These are phyloP conservation scores for Cololabis saira DNA, from an alignment of 2,113 vertebrate genomes.

Conservation along the genomic window DNA sequence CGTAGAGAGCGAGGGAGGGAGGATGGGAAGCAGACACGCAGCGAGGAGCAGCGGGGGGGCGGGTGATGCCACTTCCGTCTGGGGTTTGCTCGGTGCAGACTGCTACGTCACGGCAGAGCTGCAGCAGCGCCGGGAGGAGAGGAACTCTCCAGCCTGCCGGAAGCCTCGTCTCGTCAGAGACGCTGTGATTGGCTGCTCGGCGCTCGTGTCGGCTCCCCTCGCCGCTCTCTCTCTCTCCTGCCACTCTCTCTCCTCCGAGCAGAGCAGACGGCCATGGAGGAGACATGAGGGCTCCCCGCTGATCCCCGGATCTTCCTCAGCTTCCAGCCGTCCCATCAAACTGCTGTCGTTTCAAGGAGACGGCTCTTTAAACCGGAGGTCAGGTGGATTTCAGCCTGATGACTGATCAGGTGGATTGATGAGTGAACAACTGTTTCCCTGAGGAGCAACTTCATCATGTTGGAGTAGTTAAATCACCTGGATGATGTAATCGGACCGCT, in stretches of 20 bases:
- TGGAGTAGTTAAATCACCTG: neutral
- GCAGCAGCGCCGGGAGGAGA: slow-evolving; percentile 50
- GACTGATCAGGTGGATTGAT: neutral
- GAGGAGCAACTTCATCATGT: too few species aligned
- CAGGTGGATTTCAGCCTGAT: slow-evolving; percentile 33
- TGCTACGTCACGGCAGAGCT: slow-evolving; percentile 67
- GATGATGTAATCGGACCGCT: too few species aligned
- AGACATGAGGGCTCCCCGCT: slow-evolving; percentile 13
- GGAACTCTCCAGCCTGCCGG: slow-evolving; percentile 36
- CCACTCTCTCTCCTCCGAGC: too few species aligned
- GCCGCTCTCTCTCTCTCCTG: neutral
- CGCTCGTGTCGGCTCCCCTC: slow-evolving; percentile 11
- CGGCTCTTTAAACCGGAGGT: slow-evolving; percentile 30
- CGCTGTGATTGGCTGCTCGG: slow-evolving; percentile 7
- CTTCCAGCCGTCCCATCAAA: slow-evolving; percentile 9
- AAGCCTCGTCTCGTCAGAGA: slow-evolving; percentile 44
- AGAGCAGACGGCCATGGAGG: neutral
- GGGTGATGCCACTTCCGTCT: slow-evolving; percentile 33
- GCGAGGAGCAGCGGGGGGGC: slow-evolving; percentile 38
- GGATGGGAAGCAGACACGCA: slow-evolving; percentile 48
- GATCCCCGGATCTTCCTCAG: slow-evolving; percentile 18
- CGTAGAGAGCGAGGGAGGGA: slow-evolving; percentile 25
- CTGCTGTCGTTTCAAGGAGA: neutral
- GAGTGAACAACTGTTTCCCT: too few species aligned
- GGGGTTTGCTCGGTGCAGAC: slow-evolving; percentile 56